phyloP scores from a whole-genome alignment of 2,888 invertebrate genomes.

The Torymus tubicola region DNA sequence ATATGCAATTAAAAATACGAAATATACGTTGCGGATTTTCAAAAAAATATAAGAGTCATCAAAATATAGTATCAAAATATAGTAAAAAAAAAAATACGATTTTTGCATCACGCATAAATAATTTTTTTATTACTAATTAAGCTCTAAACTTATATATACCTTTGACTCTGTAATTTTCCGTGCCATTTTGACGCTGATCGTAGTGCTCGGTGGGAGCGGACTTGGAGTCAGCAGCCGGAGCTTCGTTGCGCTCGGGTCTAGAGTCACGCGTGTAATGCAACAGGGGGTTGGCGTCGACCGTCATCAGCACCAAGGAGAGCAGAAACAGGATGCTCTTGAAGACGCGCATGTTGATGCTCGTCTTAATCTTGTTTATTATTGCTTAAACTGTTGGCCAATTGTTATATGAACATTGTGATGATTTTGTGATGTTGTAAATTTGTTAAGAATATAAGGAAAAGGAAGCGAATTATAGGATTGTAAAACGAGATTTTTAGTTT shows the following conservation, averaged over 20 bases:
- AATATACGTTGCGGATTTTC: too few species aligned
- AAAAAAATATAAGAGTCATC: too few species aligned
- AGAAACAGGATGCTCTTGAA: slow-evolving; percentile 66
- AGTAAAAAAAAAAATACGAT: too few species aligned
- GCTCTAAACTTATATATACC: slow-evolving; percentile 29
- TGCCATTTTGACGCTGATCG: slow-evolving; percentile 88
- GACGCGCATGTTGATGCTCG: slow-evolving; percentile 69
- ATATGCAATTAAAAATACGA: too few species aligned
- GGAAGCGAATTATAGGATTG: too few species aligned
- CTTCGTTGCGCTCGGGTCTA: slow-evolving; percentile 12
- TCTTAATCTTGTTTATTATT: slow-evolving; percentile 48
- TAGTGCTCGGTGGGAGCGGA: slow-evolving; percentile 71
- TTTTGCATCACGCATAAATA: too few species aligned
- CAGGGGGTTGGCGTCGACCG: slow-evolving; percentile 53
- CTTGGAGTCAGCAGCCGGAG: not conserved
- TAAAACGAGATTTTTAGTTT: too few species aligned
- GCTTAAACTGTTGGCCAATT: not conserved
- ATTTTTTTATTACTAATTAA: too few species aligned
- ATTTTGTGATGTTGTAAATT: too few species aligned
- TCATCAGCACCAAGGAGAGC: slow-evolving; percentile 17
- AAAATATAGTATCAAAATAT: too few species aligned
- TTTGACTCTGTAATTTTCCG: slow-evolving; percentile 84
- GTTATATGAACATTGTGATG: not conserved
- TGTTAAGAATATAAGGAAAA: too few species aligned
- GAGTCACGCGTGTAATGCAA: slow-evolving; percentile 41